phyloP scores from a whole-genome alignment of 2,888 invertebrate species.

The Perizoma affinitatum region DNA sequence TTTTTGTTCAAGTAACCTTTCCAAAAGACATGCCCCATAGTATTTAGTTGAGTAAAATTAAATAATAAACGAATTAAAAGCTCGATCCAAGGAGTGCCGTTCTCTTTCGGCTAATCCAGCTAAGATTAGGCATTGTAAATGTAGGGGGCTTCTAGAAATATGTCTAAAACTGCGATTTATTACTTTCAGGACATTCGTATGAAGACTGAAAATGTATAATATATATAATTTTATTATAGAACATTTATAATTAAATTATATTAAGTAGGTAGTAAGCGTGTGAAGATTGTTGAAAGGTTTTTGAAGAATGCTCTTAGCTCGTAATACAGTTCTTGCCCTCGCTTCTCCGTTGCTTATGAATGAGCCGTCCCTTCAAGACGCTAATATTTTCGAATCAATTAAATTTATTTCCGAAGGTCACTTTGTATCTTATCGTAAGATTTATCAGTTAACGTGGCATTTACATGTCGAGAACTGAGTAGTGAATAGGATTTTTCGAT shows the following conservation, averaged over 20 bases:
- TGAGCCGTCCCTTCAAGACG: slow-evolving; percentile 11
- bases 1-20: background rate
- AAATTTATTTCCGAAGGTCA: slow-evolving; percentile 1
- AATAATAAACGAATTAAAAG: background rate
- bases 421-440: slow-evolving; percentile 8
- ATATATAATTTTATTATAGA: too few relatives aligned
- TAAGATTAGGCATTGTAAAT: background rate
- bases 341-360: background rate
- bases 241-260: too few relatives aligned
- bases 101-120: too few relatives aligned
- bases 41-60: slow-evolving; percentile 8
- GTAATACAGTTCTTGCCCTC: background rate
- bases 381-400: slow-evolving; percentile 1
- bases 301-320: background rate
- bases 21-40: slow-evolving; percentile 31
- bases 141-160: slow-evolving; percentile 8
- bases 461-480: slow-evolving; percentile 12
- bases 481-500: slow-evolving; percentile 1
- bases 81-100: too few relatives aligned
- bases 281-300: slow-evolving; percentile 1
- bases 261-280: too few relatives aligned
- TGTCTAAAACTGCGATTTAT: slow-evolving; percentile 61
- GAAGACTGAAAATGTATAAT: slow-evolving; percentile 56
- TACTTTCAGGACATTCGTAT: slow-evolving; percentile 67
- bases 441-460: slow-evolving; percentile 12